Base-by-base conservation (phyloP, 92 coral and sea anemone species). In the Muricea muricata region DNA sequence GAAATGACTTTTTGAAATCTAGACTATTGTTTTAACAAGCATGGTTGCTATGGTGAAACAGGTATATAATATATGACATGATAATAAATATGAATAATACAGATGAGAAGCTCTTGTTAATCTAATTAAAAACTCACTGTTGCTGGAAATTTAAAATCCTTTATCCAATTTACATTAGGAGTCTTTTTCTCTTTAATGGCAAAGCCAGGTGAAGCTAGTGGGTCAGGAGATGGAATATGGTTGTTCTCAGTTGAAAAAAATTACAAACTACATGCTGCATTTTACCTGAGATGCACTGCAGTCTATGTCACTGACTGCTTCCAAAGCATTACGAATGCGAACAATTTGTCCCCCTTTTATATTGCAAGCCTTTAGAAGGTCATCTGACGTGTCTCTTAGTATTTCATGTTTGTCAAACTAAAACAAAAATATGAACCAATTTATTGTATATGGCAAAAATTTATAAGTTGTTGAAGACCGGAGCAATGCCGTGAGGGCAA, bases 271-370 rank as follows among this genome's bases (percentile, higher is more conserved):
- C n/a, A n/a, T n/a, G n/a, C n/a, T n/a, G n/a, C n/a, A n/a, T n/a
- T n/a, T n/a, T n/a, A n/a, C n/a, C n/a, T n/a, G n/a, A n/a, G n/a
- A n/a, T n/a, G n/a, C n/a, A n/a, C n/a, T n/a, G 14, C 14, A 45
- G 12, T 12, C 9, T 5, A 6, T 8, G 14, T 12, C 14, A 45
- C 1, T 45, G 50, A 45, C 14, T 45, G 14, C 50, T 52, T 52
- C 60, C 57, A 79, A 37, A 10, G 84, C 84, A 6, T 12, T 52
- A 7, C 88, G 77, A 23, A 85, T 75, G 1, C 65, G 30, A 1
- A 58, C 37, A 28, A 85, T 85, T 45, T 85, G 88, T n/a, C 88
- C 88, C 4, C 86, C 88, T 58, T 77, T 85, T 12, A 85, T 34
- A 12, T 50, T 39, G 26, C 88, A 85, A 25, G 85, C 75, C 66